A percentile compares a stretch with the other conserved stretches of the same genome.
phyloP scores from a whole-genome alignment of 2,797 vertebrate genomes.

The Danio albolineatus region DNA sequence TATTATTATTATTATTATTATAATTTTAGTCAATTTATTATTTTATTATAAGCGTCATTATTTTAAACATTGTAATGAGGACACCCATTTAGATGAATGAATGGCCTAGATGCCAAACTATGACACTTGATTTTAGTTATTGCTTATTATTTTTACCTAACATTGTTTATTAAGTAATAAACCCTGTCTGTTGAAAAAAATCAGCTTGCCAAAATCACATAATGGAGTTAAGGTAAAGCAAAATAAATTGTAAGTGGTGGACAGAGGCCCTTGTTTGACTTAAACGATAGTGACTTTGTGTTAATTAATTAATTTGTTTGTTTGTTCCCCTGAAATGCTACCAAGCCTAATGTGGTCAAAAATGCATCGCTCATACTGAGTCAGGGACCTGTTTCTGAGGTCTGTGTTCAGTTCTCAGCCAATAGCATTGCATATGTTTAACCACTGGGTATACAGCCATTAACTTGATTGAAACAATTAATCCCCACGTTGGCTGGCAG shows the following conservation, averaged over 20 bases:
- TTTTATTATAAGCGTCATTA: no score
- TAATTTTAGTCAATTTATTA: no score
- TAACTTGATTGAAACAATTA: slow-evolving; percentile 31
- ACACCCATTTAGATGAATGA: no score
- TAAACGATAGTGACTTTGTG: no score
- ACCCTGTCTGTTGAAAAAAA: not conserved
- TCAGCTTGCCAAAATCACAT: not conserved
- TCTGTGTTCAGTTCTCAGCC: not conserved
- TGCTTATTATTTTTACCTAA: not conserved
- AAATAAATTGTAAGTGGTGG: not conserved
- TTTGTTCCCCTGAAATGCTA: not conserved
- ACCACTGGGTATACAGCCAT: slow-evolving; percentile 16
- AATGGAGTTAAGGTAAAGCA: not conserved
- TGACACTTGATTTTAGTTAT: no score
- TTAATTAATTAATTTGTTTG: no score
- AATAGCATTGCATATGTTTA: slow-evolving; percentile 3
- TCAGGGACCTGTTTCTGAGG: not conserved
- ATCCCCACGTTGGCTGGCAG: slow-evolving; percentile 4
- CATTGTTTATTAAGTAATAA: not conserved
- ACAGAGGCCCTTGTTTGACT: not conserved
- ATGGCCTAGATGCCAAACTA: no score
- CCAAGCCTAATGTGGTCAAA: not conserved
- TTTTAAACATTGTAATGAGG: no score
- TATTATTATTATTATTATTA: no score
- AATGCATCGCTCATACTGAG: not conserved